phyloP scores from a whole-genome alignment of 1,140 invertebrate genomes.

The Lasioglossum baleicum region DNA sequence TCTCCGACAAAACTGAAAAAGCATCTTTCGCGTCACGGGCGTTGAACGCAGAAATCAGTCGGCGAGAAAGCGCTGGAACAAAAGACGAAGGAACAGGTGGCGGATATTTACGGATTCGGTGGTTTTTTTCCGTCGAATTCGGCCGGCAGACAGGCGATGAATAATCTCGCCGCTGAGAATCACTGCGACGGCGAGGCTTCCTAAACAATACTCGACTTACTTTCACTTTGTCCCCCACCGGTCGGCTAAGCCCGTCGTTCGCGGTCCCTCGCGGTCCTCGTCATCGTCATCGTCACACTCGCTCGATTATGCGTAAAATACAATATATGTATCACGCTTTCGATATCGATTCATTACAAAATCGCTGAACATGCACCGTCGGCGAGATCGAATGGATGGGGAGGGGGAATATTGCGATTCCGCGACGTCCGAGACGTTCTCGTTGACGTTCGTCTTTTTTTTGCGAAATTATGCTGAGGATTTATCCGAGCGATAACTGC shows the following conservation, averaged over 20 bases:
- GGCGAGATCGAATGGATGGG: too few relatives aligned
- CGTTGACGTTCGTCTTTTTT: not conserved
- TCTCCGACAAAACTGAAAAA: not conserved
- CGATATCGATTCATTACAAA: slow-evolving; percentile 49
- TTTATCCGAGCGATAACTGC: slow-evolving; percentile 30
- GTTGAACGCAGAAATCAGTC: not conserved
- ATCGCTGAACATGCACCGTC: not conserved
- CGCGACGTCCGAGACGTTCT: not conserved
- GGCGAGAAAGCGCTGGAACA: slow-evolving; percentile 10
- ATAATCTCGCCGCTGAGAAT: slow-evolving; percentile 61
- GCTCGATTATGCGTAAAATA: slow-evolving; percentile 51
- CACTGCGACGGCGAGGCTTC: slow-evolving; percentile 76
- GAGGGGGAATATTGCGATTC: not conserved
- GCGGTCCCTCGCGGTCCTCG: slow-evolving; percentile 47
- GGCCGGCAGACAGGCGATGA: not conserved
- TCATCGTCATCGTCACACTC: slow-evolving; percentile 52
- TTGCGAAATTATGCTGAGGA: not conserved
- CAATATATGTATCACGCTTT: slow-evolving; percentile 36
- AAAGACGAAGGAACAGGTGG: slow-evolving; percentile 11
- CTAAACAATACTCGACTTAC: slow-evolving; percentile 79
- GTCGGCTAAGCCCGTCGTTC: slow-evolving; percentile 40
- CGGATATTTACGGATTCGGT: slow-evolving; percentile 26
- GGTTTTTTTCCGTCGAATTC: slow-evolving; percentile 4
- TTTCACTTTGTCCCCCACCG: slow-evolving; percentile 77
- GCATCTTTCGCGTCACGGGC: not conserved